Percentiles rank a stretch among this genome's conserved stretches.
These are phyloP conservation scores for Phalacrocorax brasilianus DNA, from an alignment of 2,113 vertebrate genomes.

Conservation along the genomic window DNA sequence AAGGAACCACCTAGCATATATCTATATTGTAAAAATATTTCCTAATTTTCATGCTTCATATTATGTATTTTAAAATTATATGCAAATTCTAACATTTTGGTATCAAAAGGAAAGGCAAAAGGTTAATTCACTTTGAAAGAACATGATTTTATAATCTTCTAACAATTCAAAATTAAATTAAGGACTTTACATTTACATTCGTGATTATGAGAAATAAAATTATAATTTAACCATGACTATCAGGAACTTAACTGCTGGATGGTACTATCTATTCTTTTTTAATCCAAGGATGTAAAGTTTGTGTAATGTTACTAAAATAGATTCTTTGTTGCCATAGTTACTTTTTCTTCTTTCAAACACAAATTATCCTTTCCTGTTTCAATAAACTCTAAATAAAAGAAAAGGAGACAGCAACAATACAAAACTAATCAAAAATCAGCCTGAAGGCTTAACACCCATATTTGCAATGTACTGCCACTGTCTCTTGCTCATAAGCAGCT, in stretches of 20 bases:
- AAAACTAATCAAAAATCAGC: conserved; percentile 53
- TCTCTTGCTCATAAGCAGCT: conserved; percentile 14
- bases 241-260: background rate
- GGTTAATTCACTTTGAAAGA: conserved; percentile 71
- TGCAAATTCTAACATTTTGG: background rate
- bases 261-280: background rate
- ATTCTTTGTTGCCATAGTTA: conserved; percentile 9
- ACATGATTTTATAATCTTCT: conserved; percentile 58
- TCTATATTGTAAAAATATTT: background rate
- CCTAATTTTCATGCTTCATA: background rate
- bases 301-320: background rate
- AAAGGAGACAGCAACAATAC: conserved; percentile 36
- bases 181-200: conserved; percentile 58
- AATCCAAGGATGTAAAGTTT: conserved; percentile 3
- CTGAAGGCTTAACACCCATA: conserved; percentile 29
- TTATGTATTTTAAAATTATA: conserved; percentile 6
- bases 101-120: conserved; percentile 57
- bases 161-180: conserved; percentile 51
- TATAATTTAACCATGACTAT: background rate
- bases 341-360: conserved; percentile 27
- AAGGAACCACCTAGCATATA: background rate
- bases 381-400: conserved; percentile 47
- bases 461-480: background rate
- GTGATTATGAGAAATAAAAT: conserved; percentile 66
- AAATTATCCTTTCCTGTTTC: conserved; percentile 45